phyloP scores from a whole-genome alignment of 1,140 invertebrate species.

The Maconellicoccus hirsutus region DNA sequence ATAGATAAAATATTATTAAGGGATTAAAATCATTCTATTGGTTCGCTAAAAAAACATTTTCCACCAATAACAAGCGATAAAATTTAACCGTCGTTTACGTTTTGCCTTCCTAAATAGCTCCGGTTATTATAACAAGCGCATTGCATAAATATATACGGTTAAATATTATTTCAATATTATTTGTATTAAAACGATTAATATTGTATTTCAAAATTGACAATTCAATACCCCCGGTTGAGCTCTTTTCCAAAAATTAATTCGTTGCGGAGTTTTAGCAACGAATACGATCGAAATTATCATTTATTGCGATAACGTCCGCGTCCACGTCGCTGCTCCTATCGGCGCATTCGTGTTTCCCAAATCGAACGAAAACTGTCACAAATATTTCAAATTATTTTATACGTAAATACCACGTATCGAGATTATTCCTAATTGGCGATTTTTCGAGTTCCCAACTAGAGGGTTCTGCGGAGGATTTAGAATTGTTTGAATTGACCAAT shows the following conservation, averaged over 20 bases:
- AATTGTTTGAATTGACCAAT: no score
- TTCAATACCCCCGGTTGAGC: conserved; percentile 6
- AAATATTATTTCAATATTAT: conserved; percentile 10
- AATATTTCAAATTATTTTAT: no score
- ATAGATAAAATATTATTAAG: conserved; percentile 6
- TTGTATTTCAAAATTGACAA: conserved; percentile 1
- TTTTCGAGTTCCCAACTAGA: no score
- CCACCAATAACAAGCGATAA: conserved; percentile 3
- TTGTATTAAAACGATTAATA: conserved; percentile 10
- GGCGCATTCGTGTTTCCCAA: no score
- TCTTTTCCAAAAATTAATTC: not conserved
- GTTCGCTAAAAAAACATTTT: conserved; percentile 4
- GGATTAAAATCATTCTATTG: conserved; percentile 4
- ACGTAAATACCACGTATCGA: no score
- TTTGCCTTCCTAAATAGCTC: not conserved
- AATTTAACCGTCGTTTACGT: not conserved
- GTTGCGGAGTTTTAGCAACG: not conserved
- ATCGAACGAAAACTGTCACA: no score
- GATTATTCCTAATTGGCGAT: no score
- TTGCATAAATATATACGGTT: conserved; percentile 9
- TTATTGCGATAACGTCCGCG: no score
- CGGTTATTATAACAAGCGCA: conserved; percentile 1
- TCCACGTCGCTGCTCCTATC: no score
- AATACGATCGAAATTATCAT: no score
- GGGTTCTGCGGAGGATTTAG: no score